phyloP scores from a whole-genome alignment of 2,888 invertebrate species.

The Amphipoea lucens region DNA sequence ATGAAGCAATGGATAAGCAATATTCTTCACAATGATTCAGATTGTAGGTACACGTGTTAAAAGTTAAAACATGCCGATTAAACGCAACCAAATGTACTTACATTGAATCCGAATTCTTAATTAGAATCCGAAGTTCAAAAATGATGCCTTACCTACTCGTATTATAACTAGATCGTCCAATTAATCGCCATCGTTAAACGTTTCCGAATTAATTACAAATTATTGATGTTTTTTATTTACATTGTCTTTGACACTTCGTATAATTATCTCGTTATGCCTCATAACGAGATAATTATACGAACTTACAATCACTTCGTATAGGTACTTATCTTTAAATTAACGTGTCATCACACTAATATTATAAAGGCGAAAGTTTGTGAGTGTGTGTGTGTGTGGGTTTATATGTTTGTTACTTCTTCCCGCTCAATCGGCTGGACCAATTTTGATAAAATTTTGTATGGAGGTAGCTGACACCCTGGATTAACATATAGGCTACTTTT shows the following conservation, averaged over 20 bases:
- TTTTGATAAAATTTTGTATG: too few relatives aligned
- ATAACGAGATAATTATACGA: too few relatives aligned
- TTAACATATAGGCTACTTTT: too few relatives aligned
- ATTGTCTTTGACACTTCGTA: constrained; percentile 32
- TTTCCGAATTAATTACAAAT: constrained; percentile 19
- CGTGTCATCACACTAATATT: background rate
- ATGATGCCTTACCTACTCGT: background rate
- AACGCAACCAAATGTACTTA: background rate
- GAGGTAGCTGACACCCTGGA: too few relatives aligned
- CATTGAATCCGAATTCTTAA: too few relatives aligned
- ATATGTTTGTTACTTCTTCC: too few relatives aligned
- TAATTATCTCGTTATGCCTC: constrained; percentile 24
- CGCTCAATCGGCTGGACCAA: too few relatives aligned
- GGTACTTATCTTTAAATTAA: constrained; percentile 10
- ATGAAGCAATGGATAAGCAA: too few relatives aligned
- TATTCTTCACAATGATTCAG: too few relatives aligned
- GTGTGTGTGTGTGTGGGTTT: too few relatives aligned
- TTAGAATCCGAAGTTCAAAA: background rate
- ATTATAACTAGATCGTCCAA: constrained; percentile 1
- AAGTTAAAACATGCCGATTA: background rate
- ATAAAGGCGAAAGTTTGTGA: too few relatives aligned
- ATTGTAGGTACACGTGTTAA: background rate
- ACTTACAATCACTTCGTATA: too few relatives aligned
- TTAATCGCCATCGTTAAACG: constrained; percentile 21
- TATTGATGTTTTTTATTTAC: constrained; percentile 31